These are phyloP conservation scores for Danaus plexippus DNA, from an alignment of 1,140 invertebrate genomes.

Conservation along the genomic window DNA sequence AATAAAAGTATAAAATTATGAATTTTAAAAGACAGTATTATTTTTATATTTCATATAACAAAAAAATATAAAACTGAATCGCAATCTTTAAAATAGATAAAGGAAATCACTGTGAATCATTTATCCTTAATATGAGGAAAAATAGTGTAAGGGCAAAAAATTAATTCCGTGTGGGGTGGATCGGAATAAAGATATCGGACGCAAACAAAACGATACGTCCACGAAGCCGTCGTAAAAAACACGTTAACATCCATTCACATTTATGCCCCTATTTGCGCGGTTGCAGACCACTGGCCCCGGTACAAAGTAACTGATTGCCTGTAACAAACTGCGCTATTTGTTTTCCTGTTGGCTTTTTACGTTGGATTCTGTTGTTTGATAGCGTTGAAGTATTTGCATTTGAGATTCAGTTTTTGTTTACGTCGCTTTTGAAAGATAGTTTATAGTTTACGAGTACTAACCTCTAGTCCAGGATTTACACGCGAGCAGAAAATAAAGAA, in stretches of 20 bases:
- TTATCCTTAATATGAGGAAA: too few species aligned
- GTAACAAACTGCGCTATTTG: conserved; percentile 43
- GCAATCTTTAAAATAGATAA: too few species aligned
- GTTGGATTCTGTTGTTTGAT: conserved; percentile 2
- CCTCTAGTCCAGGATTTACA: too few species aligned
- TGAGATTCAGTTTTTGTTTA: too few species aligned
- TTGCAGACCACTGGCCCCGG: conserved; percentile 45
- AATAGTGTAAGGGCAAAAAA: conserved; percentile 23
- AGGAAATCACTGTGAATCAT: too few species aligned
- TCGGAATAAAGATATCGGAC: conserved; percentile 58
- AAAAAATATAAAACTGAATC: too few species aligned
- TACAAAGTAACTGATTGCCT: conserved; percentile 64
- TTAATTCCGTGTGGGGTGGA: conserved; percentile 35
- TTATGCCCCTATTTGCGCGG: conserved; percentile 62
- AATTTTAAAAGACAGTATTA: too few species aligned
- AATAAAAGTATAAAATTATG: too few species aligned
- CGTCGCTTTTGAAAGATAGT: too few species aligned
- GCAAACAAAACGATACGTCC: conserved; percentile 68
- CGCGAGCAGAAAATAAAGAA: too few species aligned
- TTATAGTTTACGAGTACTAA: too few species aligned
- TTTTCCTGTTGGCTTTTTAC: conserved; percentile 29
- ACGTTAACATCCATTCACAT: conserved; percentile 70
- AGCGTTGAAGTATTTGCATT: conserved; percentile 3
- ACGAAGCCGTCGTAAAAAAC: conserved; percentile 63
- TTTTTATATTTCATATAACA: too few species aligned